These are phyloP conservation scores for Callitettix versicolor DNA, from an alignment of 1,140 invertebrate species.

Conservation along the genomic window DNA sequence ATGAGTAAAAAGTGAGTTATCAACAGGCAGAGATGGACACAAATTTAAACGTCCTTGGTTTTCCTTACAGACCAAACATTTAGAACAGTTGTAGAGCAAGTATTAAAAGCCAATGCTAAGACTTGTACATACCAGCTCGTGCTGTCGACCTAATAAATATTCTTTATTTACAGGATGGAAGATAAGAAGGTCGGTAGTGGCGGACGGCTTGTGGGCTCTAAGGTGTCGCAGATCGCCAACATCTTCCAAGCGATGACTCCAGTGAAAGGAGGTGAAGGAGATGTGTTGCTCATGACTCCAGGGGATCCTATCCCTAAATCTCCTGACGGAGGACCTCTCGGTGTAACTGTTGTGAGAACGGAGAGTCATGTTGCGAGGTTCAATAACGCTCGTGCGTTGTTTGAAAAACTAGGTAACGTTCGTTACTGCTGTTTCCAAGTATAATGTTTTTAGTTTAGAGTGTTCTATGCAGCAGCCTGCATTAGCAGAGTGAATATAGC, in stretches of 20 bases:
- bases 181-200: slow-evolving; percentile 49
- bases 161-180: slow-evolving; percentile 42
- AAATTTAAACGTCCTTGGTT: no score
- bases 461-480: background rate
- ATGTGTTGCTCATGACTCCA: slow-evolving; percentile 6
- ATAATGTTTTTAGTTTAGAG: background rate
- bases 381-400: slow-evolving; percentile 83
- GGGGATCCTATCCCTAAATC: slow-evolving; percentile 13
- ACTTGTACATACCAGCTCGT: no score
- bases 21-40: no score
- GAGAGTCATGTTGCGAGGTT: slow-evolving; percentile 83
- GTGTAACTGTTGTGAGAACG: slow-evolving; percentile 67
- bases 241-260: slow-evolving; percentile 53
- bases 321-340: slow-evolving; percentile 35
- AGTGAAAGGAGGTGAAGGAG: slow-evolving; percentile 11
- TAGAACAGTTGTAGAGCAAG: no score
- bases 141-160: no score
- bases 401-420: slow-evolving; percentile 69
- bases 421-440: background rate
- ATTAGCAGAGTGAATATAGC: no score
- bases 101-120: no score
- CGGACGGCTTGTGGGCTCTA: slow-evolving; percentile 50
- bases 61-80: no score
- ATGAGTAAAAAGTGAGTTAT: no score
- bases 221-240: slow-evolving; percentile 83